phyloP scores from a whole-genome alignment of 2,113 vertebrate genomes.

The Bos javanicus region DNA sequence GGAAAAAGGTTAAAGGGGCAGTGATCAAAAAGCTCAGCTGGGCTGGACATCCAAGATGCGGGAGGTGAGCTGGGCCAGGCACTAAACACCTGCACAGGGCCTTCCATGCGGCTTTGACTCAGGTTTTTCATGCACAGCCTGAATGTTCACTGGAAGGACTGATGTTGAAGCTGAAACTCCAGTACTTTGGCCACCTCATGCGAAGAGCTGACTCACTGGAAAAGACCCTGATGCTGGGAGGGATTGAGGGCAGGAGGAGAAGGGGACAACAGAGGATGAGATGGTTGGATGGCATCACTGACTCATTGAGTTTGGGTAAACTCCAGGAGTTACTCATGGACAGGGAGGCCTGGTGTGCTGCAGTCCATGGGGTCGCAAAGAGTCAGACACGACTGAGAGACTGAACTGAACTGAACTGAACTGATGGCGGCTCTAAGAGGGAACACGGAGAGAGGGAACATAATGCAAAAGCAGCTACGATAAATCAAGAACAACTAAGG shows the following conservation, averaged over 20 bases:
- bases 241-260: not conserved
- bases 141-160: not conserved
- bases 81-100: fast-evolving
- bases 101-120: not conserved
- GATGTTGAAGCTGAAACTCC: not conserved
- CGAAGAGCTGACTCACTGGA: fast-evolving
- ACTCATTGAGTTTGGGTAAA: not conserved
- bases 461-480: not conserved
- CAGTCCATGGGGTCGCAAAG: not conserved
- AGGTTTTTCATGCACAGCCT: not conserved
- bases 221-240: not conserved
- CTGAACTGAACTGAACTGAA: not conserved
- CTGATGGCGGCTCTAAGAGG: not conserved
- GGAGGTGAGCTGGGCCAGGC: not conserved
- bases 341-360: not conserved
- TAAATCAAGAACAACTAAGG: not conserved
- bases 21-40: not conserved
- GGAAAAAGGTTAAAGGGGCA: not conserved
- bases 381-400: not conserved
- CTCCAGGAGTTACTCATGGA: not conserved
- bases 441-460: not conserved
- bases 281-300: not conserved
- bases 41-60: not conserved
- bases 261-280: fast-evolving
- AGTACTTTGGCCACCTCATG: not conserved